phyloP scores from a whole-genome alignment of 1,140 invertebrate genomes.

The Neodiprion lecontei region DNA sequence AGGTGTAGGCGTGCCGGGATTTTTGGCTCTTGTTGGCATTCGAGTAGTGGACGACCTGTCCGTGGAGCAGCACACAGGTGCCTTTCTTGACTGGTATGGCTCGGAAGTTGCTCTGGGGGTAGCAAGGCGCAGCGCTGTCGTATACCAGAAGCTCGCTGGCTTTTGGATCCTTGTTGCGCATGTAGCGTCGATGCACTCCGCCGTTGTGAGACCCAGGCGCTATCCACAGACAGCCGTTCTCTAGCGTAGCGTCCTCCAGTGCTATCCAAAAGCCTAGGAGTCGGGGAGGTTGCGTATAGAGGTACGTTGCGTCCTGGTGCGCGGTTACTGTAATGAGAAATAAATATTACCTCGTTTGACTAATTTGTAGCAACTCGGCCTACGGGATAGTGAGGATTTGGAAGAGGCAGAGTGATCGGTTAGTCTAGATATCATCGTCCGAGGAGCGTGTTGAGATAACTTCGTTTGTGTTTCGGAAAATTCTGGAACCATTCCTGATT shows the following conservation, averaged over 20 bases:
- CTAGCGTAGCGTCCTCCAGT: conserved; percentile 86
- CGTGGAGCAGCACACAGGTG: conserved; percentile 88
- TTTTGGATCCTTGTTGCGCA: conserved; percentile 73
- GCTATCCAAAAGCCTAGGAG: conserved; percentile 94
- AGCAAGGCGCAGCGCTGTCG: conserved; percentile 70
- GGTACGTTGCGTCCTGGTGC: conserved; percentile 89
- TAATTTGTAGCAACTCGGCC: too few relatives aligned
- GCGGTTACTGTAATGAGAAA: conserved; percentile 68
- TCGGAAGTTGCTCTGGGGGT: conserved; percentile 79
- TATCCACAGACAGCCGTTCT: conserved; percentile 96
- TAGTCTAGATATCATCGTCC: too few relatives aligned
- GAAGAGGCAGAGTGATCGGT: too few relatives aligned
- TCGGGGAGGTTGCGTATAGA: conserved; percentile 79
- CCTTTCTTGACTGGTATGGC: conserved; percentile 84
- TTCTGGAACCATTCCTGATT: too few relatives aligned
- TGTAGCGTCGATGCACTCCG: conserved; percentile 75
- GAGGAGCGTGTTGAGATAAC: too few relatives aligned
- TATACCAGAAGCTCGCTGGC: conserved; percentile 69
- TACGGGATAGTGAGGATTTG: too few relatives aligned
- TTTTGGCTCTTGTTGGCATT: conserved; percentile 82
- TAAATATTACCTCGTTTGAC: conserved; percentile 6
- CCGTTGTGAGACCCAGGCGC: conserved; percentile 89
- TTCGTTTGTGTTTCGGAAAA: too few relatives aligned
- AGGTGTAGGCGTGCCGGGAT: conserved; percentile 94
- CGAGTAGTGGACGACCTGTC: conserved; percentile 93